Percentiles rank a stretch among this genome's conserved stretches.
These are phyloP conservation scores for Gadopsis marmoratus DNA, from an alignment of 2,797 vertebrate species.

Conservation along the genomic window DNA sequence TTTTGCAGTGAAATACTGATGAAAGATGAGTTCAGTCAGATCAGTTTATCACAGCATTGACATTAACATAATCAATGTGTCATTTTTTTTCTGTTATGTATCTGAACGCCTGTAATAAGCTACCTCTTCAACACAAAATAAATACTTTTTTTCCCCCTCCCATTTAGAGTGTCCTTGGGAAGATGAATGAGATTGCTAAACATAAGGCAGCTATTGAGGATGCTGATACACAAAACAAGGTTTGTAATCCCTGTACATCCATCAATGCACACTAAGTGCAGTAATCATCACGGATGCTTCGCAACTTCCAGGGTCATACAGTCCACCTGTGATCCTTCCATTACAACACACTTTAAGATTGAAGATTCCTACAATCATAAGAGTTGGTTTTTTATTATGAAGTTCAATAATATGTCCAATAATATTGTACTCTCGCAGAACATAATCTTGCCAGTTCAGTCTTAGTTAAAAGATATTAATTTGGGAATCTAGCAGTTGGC, in stretches of 20 bases:
- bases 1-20: not conserved
- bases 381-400: not conserved
- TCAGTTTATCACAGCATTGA: not conserved
- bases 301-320: not conserved
- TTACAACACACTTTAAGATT: not conserved
- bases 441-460: not conserved
- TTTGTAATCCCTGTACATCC: constrained; percentile 57
- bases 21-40: not conserved
- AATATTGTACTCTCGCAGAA: not conserved
- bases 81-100: not conserved
- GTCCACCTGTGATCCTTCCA: not conserved
- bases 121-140: not conserved
- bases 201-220: constrained; percentile 93
- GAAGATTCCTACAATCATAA: not conserved
- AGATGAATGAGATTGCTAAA: constrained; percentile 96
- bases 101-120: not conserved
- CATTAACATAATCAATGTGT: not conserved
- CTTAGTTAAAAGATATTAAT: not conserved
- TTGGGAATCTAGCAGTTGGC: not conserved
- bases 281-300: not conserved
- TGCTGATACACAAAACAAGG: constrained; percentile 94
- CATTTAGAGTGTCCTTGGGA: constrained; percentile 92
- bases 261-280: constrained; percentile 5
- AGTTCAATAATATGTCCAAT: not conserved
- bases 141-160: constrained; percentile 14